Evolutionary conservation across 2,888 invertebrate species (phyloP), one percentile per base, ranked within the genome.

Genomic region (Agrochola macilenta): DNA sequence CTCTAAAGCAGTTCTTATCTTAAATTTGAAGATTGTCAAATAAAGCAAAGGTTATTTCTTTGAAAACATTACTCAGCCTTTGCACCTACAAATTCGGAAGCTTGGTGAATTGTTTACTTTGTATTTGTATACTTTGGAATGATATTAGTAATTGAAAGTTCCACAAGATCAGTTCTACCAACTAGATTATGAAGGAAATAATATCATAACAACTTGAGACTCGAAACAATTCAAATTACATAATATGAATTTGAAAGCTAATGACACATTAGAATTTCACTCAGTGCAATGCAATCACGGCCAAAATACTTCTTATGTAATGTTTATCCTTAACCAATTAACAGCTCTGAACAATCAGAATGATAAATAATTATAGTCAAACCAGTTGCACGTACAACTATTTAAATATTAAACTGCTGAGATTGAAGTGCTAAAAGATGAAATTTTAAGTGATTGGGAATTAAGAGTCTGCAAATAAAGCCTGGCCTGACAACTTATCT

Each of bases 331-430:
- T 23, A 26, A 12, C 17, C 23, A 58, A 49, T 69, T 68, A 57
- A n/a, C 8, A 74, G 43, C 8, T 43, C 30, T 23, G 5, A 17
- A n/a, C 14, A 43, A 69, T 60, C 12, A 46, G 5, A 72, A 30
- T 39, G 20, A 30, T 49, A 0, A 58, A 52, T 12, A 58, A n/a
- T 43, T 46, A 52, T 8, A 52, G 52, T 12, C n/a, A 72, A 74
- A 78, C 64, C 78, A 82, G 79, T 78, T 82, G 87, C 83, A 78
- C 64, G 63, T 60, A 77, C 54, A 68, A 61, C 64, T 58, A 20
- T 30, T 63, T 75, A 66, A 80, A 85, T 87, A 85, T 74, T 74
- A 46, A 69, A 65, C 12, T n/a, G 30, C 14, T n/a, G 30, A 39
- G 46, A 65, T 43, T 20, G 14, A 70, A 43, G 72, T 78, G 77